Percentiles rank a stretch among this genome's conserved stretches.
Evolutionary conservation across 1,140 invertebrate genomes (phyloP).

Genomic region (Diuraphis noxia): DNA sequence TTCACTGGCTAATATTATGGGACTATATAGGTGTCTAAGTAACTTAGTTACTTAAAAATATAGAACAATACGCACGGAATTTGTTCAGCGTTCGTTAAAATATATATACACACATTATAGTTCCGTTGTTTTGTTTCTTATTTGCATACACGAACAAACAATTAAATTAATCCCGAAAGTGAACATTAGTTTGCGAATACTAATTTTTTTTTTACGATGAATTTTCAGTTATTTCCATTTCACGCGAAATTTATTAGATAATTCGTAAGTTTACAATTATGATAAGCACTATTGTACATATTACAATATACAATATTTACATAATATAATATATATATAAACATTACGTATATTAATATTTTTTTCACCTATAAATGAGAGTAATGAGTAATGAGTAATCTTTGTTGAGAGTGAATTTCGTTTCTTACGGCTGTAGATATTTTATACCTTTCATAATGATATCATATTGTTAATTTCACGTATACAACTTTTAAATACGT

Average conservation of each 20-base stretch:
- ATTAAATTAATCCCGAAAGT: neutral
- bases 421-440: neutral
- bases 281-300: neutral
- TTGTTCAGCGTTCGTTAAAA: neutral
- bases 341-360: neutral
- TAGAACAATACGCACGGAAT: neutral
- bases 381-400: no score
- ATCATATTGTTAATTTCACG: neutral
- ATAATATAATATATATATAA: neutral
- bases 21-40: neutral
- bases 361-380: neutral
- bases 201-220: neutral
- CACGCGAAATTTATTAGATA: neutral
- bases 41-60: neutral
- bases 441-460: neutral
- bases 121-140: neutral
- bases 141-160: slow-evolving; percentile 1
- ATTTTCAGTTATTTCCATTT: neutral
- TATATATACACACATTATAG: neutral
- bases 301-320: neutral
- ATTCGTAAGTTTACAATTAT: slow-evolving; percentile 3
- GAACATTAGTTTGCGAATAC: neutral
- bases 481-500: neutral
- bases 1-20: no score
- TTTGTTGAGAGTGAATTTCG: neutral